phyloP scores from a whole-genome alignment of 2,888 invertebrate species.

The Drosophila tanythrix region DNA sequence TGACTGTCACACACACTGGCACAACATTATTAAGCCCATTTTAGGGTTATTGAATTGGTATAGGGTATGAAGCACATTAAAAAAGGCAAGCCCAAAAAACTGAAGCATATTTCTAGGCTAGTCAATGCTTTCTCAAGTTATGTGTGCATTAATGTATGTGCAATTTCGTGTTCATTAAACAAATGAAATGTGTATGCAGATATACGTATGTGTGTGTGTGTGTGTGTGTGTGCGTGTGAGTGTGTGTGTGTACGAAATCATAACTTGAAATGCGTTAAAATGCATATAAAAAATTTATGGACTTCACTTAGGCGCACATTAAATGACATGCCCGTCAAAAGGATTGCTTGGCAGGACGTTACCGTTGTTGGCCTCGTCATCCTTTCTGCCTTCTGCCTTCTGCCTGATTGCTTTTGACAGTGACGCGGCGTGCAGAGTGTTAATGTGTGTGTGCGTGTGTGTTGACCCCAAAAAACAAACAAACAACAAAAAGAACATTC shows the following conservation, averaged over 20 bases:
- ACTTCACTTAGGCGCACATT: constrained; percentile 76
- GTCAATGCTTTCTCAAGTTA: constrained; percentile 2
- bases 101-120: constrained; percentile 31
- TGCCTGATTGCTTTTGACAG: constrained; percentile 37
- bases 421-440: constrained; percentile 13
- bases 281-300: constrained; percentile 78
- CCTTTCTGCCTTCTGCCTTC: constrained; percentile 11
- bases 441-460: constrained; percentile 7
- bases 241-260: constrained; percentile 57
- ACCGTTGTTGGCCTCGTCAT: constrained; percentile 44
- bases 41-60: not conserved
- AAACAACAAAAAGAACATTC: not conserved
- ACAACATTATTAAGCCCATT: not conserved
- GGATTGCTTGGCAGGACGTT: constrained; percentile 51
- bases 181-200: constrained; percentile 62
- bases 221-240: constrained; percentile 20
- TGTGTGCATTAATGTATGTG: constrained; percentile 13
- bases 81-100: not conserved
- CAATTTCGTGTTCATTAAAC: constrained; percentile 60
- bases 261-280: constrained; percentile 77
- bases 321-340: constrained; percentile 75
- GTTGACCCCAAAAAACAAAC: constrained; percentile 63
- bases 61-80: not conserved
- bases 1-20: not conserved
- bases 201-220: constrained; percentile 30